phyloP scores from a whole-genome alignment of 2,888 invertebrate species.

The Halictus quadricinctus region DNA sequence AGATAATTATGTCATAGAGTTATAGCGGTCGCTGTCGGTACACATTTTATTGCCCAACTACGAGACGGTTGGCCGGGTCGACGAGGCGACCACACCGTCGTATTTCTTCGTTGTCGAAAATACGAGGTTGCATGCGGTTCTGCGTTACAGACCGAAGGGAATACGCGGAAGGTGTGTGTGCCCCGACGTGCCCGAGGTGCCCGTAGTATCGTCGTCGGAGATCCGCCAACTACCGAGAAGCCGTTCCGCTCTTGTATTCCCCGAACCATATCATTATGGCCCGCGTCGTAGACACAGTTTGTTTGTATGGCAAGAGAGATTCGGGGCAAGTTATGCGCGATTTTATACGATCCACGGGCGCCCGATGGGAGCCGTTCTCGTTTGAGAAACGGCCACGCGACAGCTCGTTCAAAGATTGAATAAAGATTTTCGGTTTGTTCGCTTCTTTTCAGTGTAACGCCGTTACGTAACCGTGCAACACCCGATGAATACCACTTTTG shows the following conservation, averaged over 20 bases:
- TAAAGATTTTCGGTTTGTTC: conserved; percentile 27
- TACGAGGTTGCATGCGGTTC: conserved; percentile 9
- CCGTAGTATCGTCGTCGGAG: neutral
- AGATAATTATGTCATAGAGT: neutral
- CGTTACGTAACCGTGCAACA: neutral
- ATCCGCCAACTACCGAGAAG: conserved; percentile 7
- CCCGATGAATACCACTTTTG: conserved; percentile 7
- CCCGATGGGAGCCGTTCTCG: conserved; percentile 33
- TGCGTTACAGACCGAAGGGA: conserved; percentile 40
- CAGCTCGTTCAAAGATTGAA: conserved; percentile 37
- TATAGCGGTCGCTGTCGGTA: neutral
- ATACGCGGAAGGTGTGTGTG: conserved; percentile 11
- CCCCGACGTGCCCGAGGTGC: neutral
- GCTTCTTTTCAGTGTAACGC: neutral
- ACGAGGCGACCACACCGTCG: neutral
- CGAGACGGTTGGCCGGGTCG: neutral
- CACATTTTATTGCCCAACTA: neutral
- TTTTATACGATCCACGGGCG: conserved; percentile 38
- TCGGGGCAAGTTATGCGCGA: conserved; percentile 46
- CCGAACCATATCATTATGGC: conserved; percentile 45
- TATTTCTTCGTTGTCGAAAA: conserved; percentile 43
- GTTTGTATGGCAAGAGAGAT: conserved; percentile 37
- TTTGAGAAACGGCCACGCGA: conserved; percentile 28
- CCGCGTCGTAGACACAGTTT: conserved; percentile 40
- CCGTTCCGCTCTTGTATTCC: conserved; percentile 30